These are phyloP conservation scores for Cheilosia vulpina DNA, from an alignment of 2,888 invertebrate species.

Conservation along the genomic window DNA sequence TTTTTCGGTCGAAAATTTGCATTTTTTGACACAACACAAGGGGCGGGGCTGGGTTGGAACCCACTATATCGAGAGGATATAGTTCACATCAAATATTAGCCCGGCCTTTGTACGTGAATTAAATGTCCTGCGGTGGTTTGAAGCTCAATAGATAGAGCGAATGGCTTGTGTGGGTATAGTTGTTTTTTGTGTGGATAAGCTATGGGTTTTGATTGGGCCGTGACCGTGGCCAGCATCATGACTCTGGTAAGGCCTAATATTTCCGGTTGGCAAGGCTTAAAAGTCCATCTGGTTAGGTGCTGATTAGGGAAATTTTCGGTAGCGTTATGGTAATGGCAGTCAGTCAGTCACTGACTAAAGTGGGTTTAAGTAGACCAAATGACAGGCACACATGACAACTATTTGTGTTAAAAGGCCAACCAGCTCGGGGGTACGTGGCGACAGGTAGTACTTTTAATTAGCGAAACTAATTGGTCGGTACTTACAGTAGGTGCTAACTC, in stretches of 20 bases:
- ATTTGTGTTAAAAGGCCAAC: not conserved
- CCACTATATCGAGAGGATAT: slow-evolving; percentile 25
- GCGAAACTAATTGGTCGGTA: not conserved
- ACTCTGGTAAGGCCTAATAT: slow-evolving; percentile 19
- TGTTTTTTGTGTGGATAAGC: slow-evolving; percentile 40
- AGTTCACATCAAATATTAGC: slow-evolving; percentile 62
- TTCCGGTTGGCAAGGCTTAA: slow-evolving; percentile 16
- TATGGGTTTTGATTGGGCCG: slow-evolving; percentile 48
- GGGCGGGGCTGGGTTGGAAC: not conserved
- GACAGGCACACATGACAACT: slow-evolving; percentile 2
- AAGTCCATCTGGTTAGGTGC: slow-evolving; percentile 55
- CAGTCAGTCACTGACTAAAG: not conserved
- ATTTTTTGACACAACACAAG: slow-evolving; percentile 27
- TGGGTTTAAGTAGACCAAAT: slow-evolving; percentile 9
- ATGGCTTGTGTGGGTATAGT: not conserved
- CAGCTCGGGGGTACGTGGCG: not conserved
- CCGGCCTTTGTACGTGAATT: slow-evolving; percentile 46
- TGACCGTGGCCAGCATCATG: not conserved
- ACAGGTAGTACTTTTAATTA: not conserved
- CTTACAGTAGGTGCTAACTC: not conserved
- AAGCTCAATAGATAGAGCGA: slow-evolving; percentile 19
- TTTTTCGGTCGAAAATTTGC: slow-evolving; percentile 65
- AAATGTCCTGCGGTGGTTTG: slow-evolving; percentile 36
- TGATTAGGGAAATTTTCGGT: slow-evolving; percentile 56
- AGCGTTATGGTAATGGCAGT: slow-evolving; percentile 41